A percentile compares a stretch with the other conserved stretches of the same genome.
phyloP scores from a whole-genome alignment of 2,797 vertebrate genomes.

The Notolabrus celidotus region DNA sequence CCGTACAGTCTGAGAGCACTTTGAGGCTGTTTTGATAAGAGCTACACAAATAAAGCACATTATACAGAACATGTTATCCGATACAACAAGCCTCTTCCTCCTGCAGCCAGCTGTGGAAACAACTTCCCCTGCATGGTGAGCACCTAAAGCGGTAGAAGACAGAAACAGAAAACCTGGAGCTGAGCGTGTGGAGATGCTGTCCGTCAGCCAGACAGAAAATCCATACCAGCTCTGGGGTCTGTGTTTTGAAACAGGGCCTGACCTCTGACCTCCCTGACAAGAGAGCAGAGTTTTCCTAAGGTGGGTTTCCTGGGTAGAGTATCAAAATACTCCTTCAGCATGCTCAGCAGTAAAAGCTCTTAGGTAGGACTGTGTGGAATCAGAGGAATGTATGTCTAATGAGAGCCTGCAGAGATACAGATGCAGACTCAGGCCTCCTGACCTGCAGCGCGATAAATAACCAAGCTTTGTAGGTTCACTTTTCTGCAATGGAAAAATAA shows the following conservation, averaged over 20 bases:
- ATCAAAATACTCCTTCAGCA: not conserved
- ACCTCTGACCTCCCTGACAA: constrained; percentile 35
- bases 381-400: constrained; percentile 37
- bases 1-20: not conserved
- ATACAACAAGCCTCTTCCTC: constrained; percentile 33
- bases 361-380: constrained; percentile 31
- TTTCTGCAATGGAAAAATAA: constrained; percentile 6
- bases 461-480: not conserved
- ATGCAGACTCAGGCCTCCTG: not conserved
- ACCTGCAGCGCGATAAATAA: constrained; percentile 10
- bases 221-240: constrained; percentile 21
- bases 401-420: not conserved
- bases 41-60: constrained; percentile 15
- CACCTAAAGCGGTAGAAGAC: not conserved
- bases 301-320: no score
- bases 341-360: constrained; percentile 6
- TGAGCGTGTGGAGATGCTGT: not conserved
- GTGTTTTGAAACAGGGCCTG: not conserved
- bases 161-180: not conserved
- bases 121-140: not conserved
- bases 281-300: constrained; percentile 1
- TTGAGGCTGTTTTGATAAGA: constrained; percentile 16
- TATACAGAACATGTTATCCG: not conserved
- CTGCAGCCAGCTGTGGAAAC: constrained; percentile 39
- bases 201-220: constrained; percentile 34